Evolutionary conservation across 2,797 vertebrate species (phyloP).

Genomic region (Molossus alvarezi): DNA sequence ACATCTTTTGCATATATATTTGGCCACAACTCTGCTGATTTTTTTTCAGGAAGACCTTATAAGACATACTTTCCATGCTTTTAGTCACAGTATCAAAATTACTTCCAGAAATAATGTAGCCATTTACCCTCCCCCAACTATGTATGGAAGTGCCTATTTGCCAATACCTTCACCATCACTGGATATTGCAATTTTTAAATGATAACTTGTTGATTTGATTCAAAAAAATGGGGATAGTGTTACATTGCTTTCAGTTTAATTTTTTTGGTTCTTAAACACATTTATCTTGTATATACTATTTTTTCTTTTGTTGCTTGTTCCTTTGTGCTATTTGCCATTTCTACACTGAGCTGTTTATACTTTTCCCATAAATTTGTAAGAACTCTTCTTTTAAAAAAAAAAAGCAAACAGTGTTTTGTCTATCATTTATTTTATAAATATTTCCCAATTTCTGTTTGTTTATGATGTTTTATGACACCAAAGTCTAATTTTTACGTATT

Average conservation of each 20-base stretch:
- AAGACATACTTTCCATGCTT: background rate
- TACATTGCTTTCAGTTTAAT: background rate
- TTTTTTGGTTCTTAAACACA: background rate
- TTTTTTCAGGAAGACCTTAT: background rate
- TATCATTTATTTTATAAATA: slow-evolving; percentile 18
- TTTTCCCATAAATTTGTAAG: background rate
- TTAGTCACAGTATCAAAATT: background rate
- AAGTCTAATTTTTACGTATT: background rate
- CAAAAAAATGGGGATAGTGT: slow-evolving; percentile 3
- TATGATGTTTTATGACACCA: background rate
- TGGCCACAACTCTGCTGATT: slow-evolving; percentile 6
- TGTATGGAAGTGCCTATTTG: background rate
- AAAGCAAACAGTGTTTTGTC: background rate
- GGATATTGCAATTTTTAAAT: slow-evolving; percentile 8
- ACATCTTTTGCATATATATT: background rate
- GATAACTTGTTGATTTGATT: background rate
- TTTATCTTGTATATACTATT: background rate
- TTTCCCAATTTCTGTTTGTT: slow-evolving; percentile 34
- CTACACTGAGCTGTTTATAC: background rate
- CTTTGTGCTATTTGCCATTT: slow-evolving; percentile 15
- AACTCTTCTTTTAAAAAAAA: background rate
- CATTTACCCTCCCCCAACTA: background rate
- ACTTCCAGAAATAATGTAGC: background rate
- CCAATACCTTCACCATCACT: background rate
- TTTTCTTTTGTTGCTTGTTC: background rate